Percentiles rank a stretch among this genome's conserved stretches.
phyloP scores from a whole-genome alignment of 2,113 vertebrate species.

The Thalassarche chlororhynchos region DNA sequence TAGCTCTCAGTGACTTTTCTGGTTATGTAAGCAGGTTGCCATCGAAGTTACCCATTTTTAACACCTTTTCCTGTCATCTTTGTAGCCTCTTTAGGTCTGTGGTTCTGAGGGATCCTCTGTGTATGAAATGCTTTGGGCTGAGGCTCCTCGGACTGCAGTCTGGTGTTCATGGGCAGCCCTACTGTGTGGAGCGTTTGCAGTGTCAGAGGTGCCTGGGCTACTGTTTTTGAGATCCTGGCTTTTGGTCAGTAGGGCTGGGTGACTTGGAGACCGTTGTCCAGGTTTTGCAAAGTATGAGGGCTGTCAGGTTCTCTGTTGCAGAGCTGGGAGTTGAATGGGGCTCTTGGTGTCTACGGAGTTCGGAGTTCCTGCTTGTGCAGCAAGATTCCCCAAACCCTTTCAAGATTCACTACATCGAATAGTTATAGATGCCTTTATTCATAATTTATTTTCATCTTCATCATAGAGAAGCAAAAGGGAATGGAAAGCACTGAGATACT shows the following conservation, averaged over 20 bases:
- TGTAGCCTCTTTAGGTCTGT: not conserved
- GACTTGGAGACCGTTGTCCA: fast-evolving
- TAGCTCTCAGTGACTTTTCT: not conserved
- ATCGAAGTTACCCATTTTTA: not conserved
- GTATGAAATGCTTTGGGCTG: not conserved
- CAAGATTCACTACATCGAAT: not conserved
- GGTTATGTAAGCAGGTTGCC: not conserved
- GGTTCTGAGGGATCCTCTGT: not conserved
- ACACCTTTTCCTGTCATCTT: not conserved
- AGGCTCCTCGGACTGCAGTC: not conserved
- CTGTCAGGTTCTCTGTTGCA: not conserved
- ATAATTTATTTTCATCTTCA: not conserved
- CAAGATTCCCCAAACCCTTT: not conserved
- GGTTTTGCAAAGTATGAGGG: not conserved
- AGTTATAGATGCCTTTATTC: not conserved
- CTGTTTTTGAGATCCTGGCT: not conserved
- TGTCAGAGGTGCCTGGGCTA: not conserved
- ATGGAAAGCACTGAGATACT: not conserved
- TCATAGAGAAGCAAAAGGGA: not conserved
- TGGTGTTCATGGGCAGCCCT: not conserved
- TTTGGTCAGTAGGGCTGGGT: not conserved
- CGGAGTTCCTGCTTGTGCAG: not conserved
- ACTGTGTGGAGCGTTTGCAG: not conserved
- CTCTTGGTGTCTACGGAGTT: not conserved
- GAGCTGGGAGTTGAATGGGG: not conserved